Percentiles rank a stretch among this genome's conserved stretches.
phyloP scores from a whole-genome alignment of 2,888 invertebrate genomes.

The Acrobasis repandana region DNA sequence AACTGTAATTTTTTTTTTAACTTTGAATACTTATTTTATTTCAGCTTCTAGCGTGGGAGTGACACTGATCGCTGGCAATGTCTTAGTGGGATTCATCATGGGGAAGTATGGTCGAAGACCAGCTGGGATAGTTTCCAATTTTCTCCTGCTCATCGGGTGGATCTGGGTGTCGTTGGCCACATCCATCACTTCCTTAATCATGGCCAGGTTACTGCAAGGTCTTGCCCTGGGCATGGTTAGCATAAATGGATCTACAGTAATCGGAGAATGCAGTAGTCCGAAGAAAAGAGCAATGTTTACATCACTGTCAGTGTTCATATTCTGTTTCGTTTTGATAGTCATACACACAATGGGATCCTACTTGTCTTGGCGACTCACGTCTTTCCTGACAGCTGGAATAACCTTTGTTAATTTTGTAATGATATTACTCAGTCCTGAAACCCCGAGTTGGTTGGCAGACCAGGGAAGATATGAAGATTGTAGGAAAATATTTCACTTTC shows the following conservation, averaged over 20 bases:
- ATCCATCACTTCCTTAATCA: neutral
- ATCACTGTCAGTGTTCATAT: neutral
- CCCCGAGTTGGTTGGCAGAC: constrained; percentile 82
- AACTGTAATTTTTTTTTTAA: neutral
- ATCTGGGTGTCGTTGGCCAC: neutral
- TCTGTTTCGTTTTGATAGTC: neutral
- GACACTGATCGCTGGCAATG: neutral
- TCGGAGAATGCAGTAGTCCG: constrained; percentile 81
- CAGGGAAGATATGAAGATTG: constrained; percentile 73
- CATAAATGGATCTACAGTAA: constrained; percentile 78
- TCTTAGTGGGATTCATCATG: neutral
- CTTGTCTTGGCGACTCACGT: constrained; percentile 70
- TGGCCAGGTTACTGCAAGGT: neutral
- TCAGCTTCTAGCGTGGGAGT: neutral
- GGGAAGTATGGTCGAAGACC: neutral
- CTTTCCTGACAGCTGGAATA: constrained; percentile 58
- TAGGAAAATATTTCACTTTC: constrained; percentile 70
- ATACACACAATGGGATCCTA: constrained; percentile 78
- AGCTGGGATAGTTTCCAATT: neutral
- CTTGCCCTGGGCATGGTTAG: neutral
- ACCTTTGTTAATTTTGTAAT: constrained; percentile 53
- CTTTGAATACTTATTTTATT: neutral
- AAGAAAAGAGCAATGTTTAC: constrained; percentile 44
- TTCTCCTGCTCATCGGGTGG: neutral
- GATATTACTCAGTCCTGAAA: constrained; percentile 66